Evolutionary conservation across 2,113 vertebrate genomes (phyloP).

Genomic region (Stegostoma tigrinum): DNA sequence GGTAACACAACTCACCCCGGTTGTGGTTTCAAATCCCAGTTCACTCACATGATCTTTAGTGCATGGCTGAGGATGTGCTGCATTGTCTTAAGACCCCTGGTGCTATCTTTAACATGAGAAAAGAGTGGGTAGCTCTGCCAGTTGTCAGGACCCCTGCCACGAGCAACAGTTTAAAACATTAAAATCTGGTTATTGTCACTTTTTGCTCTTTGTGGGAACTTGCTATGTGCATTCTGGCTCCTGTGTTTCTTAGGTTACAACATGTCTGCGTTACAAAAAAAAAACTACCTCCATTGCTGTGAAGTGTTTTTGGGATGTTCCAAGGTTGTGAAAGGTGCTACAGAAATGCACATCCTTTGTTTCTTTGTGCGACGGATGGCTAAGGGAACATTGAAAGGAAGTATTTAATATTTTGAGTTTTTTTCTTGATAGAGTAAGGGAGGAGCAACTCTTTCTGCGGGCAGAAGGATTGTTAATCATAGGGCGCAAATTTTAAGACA

Average conservation of each 20-base stretch:
- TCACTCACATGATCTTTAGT: neutral
- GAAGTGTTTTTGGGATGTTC: neutral
- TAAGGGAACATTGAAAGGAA: neutral
- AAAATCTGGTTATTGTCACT: neutral
- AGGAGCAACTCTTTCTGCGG: neutral
- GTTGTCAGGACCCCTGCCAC: no score
- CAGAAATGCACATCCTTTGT: neutral
- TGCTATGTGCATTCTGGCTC: neutral
- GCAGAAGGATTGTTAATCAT: neutral
- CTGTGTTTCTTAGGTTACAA: neutral
- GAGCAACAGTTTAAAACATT: neutral
- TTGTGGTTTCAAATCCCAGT: neutral
- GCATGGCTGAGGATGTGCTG: neutral
- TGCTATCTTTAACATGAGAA: neutral
- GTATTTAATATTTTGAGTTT: neutral
- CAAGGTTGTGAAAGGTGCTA: neutral
- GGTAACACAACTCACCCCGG: neutral
- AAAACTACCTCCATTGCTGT: neutral
- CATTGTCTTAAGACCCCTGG: neutral
- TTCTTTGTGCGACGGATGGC: neutral
- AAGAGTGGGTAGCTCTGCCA: no score
- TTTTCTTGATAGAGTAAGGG: neutral
- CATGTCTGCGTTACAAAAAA: neutral
- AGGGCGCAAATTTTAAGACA: neutral
- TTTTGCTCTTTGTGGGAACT: neutral